phyloP scores from a whole-genome alignment of 2,113 vertebrate species.

The Leptobrachium leishanense region DNA sequence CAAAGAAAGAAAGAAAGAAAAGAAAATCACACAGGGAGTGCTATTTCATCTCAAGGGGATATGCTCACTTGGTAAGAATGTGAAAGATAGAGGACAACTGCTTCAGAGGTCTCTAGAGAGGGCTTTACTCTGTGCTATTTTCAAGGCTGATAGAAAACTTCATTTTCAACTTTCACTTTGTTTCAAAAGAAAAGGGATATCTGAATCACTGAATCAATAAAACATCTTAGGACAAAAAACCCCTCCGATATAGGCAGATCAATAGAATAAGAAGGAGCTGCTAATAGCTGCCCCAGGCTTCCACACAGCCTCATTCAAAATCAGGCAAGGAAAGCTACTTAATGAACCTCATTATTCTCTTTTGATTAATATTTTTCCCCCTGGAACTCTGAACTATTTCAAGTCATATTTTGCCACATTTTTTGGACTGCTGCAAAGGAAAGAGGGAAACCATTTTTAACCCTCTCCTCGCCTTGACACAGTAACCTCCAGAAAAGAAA shows the following conservation, averaged over 20 bases:
- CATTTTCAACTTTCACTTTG: slow-evolving; percentile 42
- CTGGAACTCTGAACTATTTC: slow-evolving; percentile 36
- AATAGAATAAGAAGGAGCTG: slow-evolving; percentile 48
- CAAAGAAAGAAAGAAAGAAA: too few relatives aligned
- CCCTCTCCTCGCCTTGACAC: not conserved
- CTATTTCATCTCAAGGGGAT: too few relatives aligned
- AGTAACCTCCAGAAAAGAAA: not conserved
- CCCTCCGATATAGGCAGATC: slow-evolving; percentile 44
- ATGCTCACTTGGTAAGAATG: too few relatives aligned
- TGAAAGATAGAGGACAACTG: too few relatives aligned
- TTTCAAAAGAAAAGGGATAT: slow-evolving; percentile 45
- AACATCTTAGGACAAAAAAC: slow-evolving; percentile 47
- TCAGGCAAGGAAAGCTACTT: slow-evolving; percentile 37
- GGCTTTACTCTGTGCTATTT: slow-evolving; percentile 5
- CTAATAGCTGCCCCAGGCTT: slow-evolving; percentile 47
- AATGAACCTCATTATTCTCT: slow-evolving; percentile 50
- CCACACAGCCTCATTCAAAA: slow-evolving; percentile 32
- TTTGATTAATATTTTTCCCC: slow-evolving; percentile 45
- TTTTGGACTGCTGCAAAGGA: slow-evolving; percentile 20
- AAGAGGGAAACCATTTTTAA: slow-evolving; percentile 26
- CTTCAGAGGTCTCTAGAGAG: too few relatives aligned
- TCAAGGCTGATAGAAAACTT: slow-evolving; percentile 36
- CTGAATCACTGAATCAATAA: slow-evolving; percentile 50
- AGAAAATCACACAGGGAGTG: too few relatives aligned
- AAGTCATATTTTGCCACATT: slow-evolving; percentile 34